Conservation (phyloP, 2,888 invertebrate species). For the Alitta virens region DNA sequence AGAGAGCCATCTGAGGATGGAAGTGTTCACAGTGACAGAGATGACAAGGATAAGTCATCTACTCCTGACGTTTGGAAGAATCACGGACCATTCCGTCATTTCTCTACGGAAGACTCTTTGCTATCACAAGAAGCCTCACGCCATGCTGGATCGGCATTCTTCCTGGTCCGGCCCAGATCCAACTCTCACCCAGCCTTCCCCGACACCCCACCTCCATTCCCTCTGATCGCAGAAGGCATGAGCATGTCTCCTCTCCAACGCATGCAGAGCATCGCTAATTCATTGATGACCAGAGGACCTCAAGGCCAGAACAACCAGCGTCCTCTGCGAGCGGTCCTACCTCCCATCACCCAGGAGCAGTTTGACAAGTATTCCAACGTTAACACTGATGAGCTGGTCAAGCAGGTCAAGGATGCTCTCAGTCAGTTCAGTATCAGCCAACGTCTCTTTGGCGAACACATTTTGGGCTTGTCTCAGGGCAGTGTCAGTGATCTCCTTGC, state of each 20-base stretch:
- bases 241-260: slow-evolving; percentile 87
- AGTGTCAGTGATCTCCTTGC: slow-evolving; percentile 96
- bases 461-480: slow-evolving; percentile 71
- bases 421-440: slow-evolving; percentile 74
- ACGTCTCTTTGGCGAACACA: slow-evolving; percentile 94
- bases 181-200: slow-evolving; percentile 27
- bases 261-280: slow-evolving; percentile 98
- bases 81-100: neutral
- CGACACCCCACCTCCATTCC: slow-evolving; percentile 65
- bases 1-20: neutral
- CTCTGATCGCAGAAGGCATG: slow-evolving; percentile 66
- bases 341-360: slow-evolving; percentile 97
- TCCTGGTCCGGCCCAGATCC: slow-evolving; percentile 71
- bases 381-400: slow-evolving; percentile 97
- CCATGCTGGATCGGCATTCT: slow-evolving; percentile 67
- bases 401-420: slow-evolving; percentile 65
- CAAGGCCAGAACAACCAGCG: slow-evolving; percentile 65
- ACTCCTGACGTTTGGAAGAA: neutral
- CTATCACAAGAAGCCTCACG: slow-evolving; percentile 27
- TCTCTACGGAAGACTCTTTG: slow-evolving; percentile 17
- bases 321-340: slow-evolving; percentile 91
- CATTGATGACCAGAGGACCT: slow-evolving; percentile 74
- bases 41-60: no score
- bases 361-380: slow-evolving; percentile 97
- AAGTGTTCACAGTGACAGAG: neutral